These are phyloP conservation scores for Nanorana parkeri DNA, from an alignment of 2,113 vertebrate species.

Conservation along the genomic window DNA sequence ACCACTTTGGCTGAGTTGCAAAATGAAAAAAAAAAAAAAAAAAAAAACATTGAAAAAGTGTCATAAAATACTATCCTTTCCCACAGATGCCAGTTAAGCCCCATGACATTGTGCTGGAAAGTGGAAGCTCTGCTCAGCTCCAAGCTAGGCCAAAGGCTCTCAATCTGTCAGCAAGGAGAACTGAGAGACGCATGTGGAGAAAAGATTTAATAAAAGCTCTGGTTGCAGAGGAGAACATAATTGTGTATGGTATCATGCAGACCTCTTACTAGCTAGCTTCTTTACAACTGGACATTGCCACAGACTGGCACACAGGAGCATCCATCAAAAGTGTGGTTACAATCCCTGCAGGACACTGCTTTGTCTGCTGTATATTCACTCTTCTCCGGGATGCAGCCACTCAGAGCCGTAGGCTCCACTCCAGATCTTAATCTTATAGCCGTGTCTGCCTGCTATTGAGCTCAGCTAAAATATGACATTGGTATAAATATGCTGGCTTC, in stretches of 20 bases:
- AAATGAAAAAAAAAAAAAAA: neutral
- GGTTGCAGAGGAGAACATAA: conserved; percentile 18
- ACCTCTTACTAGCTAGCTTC: conserved; percentile 6
- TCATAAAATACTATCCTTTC: neutral
- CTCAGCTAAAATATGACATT: conserved; percentile 48
- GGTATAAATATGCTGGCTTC: conserved; percentile 32
- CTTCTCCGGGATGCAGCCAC: conserved; percentile 6
- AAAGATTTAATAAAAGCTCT: conserved; percentile 31
- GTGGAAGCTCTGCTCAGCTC: conserved; percentile 30
- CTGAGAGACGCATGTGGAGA: conserved; percentile 37
- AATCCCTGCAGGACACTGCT: conserved; percentile 5
- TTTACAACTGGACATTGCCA: conserved; percentile 1
- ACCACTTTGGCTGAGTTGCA: neutral
- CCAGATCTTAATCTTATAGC: conserved; percentile 46
- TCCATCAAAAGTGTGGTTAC: conserved; percentile 10
- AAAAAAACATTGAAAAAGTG: neutral
- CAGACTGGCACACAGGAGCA: neutral
- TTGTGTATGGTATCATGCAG: neutral
- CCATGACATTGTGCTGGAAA: conserved; percentile 23
- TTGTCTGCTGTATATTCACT: conserved; percentile 16
- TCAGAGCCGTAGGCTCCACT: conserved; percentile 23
- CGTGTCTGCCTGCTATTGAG: conserved; percentile 27
- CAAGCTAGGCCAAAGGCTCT: conserved; percentile 46
- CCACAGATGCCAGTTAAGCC: conserved; percentile 35
- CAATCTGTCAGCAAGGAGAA: conserved; percentile 48